These are phyloP conservation scores for Sminthurides aquaticus DNA, from an alignment of 2,888 invertebrate genomes.

Conservation along the genomic window DNA sequence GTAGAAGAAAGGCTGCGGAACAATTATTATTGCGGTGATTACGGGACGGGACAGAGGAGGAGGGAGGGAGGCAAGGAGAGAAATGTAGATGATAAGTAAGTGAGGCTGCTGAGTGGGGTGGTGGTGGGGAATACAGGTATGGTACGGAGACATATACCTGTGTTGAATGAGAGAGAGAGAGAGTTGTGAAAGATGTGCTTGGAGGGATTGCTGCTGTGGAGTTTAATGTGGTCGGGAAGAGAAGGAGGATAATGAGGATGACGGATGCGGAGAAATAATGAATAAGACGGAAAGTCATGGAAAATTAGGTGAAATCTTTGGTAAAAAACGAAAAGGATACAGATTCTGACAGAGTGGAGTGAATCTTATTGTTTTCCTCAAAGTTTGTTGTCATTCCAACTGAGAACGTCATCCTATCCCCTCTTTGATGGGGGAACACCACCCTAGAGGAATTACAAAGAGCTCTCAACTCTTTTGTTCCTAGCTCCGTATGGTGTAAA, in stretches of 20 bases:
- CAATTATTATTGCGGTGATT: too few relatives aligned
- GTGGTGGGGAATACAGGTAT: too few relatives aligned
- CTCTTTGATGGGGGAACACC: not conserved
- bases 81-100: too few relatives aligned
- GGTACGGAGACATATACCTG: too few relatives aligned
- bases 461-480: not conserved
- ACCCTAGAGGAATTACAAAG: not conserved
- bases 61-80: too few relatives aligned
- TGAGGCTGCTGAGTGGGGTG: too few relatives aligned
- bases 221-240: too few relatives aligned
- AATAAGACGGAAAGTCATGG: conserved; percentile 36
- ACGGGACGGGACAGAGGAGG: too few relatives aligned
- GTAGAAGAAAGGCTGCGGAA: too few relatives aligned
- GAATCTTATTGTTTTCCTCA: conserved; percentile 43
- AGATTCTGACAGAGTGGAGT: conserved; percentile 43
- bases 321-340: conserved; percentile 40
- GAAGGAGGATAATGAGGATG: not conserved
- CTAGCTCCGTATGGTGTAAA: not conserved
- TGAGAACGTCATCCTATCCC: conserved; percentile 38
- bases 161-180: too few relatives aligned
- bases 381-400: conserved; percentile 43
- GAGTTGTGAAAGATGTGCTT: too few relatives aligned
- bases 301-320: conserved; percentile 43
- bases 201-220: too few relatives aligned
- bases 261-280: conserved; percentile 18